Evolutionary conservation across 2,113 vertebrate genomes (phyloP), one percentile per base, ranked within the genome.

Genomic region (Tupaia tana): DNA sequence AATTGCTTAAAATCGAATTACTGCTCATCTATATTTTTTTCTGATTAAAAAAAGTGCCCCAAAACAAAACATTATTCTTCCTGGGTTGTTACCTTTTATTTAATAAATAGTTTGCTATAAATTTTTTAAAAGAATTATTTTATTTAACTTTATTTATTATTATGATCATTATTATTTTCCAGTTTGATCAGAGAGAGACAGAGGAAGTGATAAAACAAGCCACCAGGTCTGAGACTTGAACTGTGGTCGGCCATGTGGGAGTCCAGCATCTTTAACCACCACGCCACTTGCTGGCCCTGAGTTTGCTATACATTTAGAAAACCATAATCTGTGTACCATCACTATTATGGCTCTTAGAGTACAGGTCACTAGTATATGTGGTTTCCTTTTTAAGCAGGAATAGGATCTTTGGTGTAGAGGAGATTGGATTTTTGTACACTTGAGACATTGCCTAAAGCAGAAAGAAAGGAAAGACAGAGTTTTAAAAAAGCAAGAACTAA

Each of bases 1-100:
- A 22, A 67, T 81, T 90, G 34, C 84, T 84, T 92, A 87, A 90
- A 80, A 86, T 84, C 14, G 1, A 94, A 69, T 89, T 73, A 43
- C 27, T 25, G 27, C 2, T 85, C 13, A 77, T 31, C 15, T 91
- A 9, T 78, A 86, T 74, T 91, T 83, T 78, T 80, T 56, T 74
- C 64, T 43, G 75, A 89, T 61, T 85, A 2, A 71, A 88, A 78
- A 56, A 27, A 64, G 3, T 66, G 24, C 25, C 25, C 56, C n/a
- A 84, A 89, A 91, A 85, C 52, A 31, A 86, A 92, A 15, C 8
- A 54, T n/a, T 82, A 59, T 77, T 71, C 1, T 22, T 59, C 16
- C 16, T 71, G 56, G 1, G 18, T 73, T 85, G 79, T 73, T 9
- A 9, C 11, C 12, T 19, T 85, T 74, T 85, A 19, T 61, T 88